Conservation (phyloP, 2,888 invertebrate genomes). For the Drosophila percnosoma region DNA sequence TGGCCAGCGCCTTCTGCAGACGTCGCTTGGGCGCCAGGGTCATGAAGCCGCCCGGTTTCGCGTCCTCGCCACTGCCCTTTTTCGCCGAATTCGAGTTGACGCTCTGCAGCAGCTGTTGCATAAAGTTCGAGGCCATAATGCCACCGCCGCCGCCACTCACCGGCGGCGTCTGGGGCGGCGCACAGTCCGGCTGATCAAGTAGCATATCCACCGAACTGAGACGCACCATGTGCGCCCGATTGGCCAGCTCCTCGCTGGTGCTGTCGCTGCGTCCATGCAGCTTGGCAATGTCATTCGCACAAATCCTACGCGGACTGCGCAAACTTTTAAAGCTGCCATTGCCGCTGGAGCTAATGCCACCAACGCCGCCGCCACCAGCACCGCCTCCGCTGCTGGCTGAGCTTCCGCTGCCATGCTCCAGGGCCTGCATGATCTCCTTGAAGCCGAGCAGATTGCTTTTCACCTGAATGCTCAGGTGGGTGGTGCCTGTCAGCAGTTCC, state of each 20-base stretch:
- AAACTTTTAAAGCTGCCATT: constrained; percentile 70
- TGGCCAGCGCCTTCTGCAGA: constrained; percentile 93
- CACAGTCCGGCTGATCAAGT: constrained; percentile 83
- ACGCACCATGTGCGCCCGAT: constrained; percentile 85
- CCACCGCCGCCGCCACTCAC: constrained; percentile 54
- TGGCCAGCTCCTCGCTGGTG: constrained; percentile 70
- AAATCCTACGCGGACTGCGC: constrained; percentile 82
- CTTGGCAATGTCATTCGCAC: constrained; percentile 88
- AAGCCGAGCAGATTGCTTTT: constrained; percentile 97
- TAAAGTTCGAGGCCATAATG: constrained; percentile 83
- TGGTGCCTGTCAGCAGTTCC: constrained; percentile 96
- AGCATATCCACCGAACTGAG: constrained; percentile 91
- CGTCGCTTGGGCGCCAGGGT: constrained; percentile 93
- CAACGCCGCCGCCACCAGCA: constrained; percentile 24
- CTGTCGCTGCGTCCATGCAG: constrained; percentile 86
- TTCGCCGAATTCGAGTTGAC: constrained; percentile 80
- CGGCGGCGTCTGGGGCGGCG: constrained; percentile 80
- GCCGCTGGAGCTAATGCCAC: constrained; percentile 25
- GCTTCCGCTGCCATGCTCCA: constrained; percentile 80
- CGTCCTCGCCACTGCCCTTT: constrained; percentile 66
- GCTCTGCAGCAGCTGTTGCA: constrained; percentile 86
- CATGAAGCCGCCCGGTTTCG: constrained; percentile 90
- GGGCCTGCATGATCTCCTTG: constrained; percentile 87
- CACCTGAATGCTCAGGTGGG: constrained; percentile 97
- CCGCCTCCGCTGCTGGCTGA: constrained; percentile 38